These are phyloP conservation scores for Lasioglossum albipes DNA, from an alignment of 1,140 invertebrate species.

Conservation along the genomic window DNA sequence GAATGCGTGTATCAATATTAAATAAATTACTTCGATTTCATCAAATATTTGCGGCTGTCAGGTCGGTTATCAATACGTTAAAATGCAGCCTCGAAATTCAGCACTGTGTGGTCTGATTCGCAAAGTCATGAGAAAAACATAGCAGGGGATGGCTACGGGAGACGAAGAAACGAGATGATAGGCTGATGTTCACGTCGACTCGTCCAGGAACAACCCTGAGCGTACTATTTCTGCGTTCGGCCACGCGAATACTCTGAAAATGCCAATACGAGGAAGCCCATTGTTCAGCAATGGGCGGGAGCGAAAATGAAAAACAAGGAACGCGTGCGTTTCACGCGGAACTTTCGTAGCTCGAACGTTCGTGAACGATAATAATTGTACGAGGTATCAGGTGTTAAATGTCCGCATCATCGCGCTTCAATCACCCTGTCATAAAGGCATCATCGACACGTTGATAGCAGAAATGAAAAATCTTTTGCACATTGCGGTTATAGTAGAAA, in stretches of 20 bases:
- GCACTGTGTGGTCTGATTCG: too few species aligned
- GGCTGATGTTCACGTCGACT: constrained; percentile 46
- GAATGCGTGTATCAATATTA: too few species aligned
- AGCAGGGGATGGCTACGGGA: neutral
- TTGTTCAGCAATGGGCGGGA: constrained; percentile 25
- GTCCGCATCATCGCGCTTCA: neutral
- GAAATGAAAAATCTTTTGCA: neutral
- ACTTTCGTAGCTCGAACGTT: constrained; percentile 17
- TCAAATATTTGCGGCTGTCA: too few species aligned
- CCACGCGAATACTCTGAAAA: constrained; percentile 51
- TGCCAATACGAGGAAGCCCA: constrained; percentile 60
- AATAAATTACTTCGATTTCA: too few species aligned
- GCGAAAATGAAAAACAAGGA: constrained; percentile 27
- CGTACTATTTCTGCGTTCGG: constrained; percentile 29
- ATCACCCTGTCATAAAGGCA: neutral
- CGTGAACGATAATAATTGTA: neutral
- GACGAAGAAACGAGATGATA: constrained; percentile 16
- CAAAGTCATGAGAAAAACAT: neutral
- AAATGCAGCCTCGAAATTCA: too few species aligned
- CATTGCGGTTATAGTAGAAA: too few species aligned
- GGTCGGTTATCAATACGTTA: too few species aligned
- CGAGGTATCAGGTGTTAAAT: constrained; percentile 1
- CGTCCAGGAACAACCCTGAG: constrained; percentile 37
- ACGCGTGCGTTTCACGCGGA: constrained; percentile 12
- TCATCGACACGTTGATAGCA: neutral